phyloP scores from a whole-genome alignment of 2,797 vertebrate species.

The Chloroceryle inda region DNA sequence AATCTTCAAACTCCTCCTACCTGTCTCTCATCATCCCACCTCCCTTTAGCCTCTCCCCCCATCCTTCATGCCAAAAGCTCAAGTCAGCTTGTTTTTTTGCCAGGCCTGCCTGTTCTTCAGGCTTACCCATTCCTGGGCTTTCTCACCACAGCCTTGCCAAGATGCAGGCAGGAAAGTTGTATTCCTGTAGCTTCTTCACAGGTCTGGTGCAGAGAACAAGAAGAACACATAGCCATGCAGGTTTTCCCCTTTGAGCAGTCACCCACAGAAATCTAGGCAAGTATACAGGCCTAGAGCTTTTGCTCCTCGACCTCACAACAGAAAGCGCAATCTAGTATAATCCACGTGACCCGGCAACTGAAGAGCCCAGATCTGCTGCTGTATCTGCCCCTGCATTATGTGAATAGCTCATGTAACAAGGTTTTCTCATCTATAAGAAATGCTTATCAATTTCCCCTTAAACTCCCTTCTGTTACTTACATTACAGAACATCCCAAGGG shows the following conservation, averaged over 20 bases:
- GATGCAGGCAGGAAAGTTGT: neutral
- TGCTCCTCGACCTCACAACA: neutral
- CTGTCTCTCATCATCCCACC: neutral
- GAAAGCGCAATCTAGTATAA: neutral
- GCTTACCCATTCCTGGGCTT: neutral
- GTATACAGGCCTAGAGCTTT: neutral
- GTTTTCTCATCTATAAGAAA: neutral
- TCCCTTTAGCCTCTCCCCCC: neutral
- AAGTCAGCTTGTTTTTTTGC: neutral
- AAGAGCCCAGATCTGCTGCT: neutral
- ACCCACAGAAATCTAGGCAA: neutral
- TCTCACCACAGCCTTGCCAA: neutral
- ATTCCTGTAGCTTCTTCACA: neutral
- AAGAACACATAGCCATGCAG: rapidly evolving
- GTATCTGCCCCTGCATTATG: neutral
- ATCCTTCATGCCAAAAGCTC: neutral
- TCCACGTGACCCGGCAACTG: neutral
- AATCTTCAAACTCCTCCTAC: neutral
- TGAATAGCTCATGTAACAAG: neutral
- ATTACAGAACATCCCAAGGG: neutral
- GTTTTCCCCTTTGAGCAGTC: neutral
- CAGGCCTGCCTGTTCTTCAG: neutral
- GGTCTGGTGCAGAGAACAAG: neutral
- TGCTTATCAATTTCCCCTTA: neutral
- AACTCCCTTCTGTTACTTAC: neutral